A percentile compares a stretch with the other conserved stretches of the same genome.
These are phyloP conservation scores for Phthorimaea operculella DNA, from an alignment of 1,140 invertebrate genomes.

Conservation along the genomic window DNA sequence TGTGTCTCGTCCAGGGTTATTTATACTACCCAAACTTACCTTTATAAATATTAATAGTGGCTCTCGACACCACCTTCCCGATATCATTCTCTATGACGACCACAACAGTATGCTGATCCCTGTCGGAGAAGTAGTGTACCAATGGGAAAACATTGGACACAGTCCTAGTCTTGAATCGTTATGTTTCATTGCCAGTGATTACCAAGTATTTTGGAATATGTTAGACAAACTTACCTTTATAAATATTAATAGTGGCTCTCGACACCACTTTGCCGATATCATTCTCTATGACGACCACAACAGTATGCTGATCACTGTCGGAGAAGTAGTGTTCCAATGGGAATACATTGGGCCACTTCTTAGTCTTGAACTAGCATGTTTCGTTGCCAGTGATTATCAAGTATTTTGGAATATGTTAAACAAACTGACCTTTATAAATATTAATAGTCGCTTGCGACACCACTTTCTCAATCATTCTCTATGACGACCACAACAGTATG, in stretches of 20 bases:
- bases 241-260: constrained; percentile 80
- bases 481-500: constrained; percentile 81
- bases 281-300: constrained; percentile 80
- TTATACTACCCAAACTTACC: no score
- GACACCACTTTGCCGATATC: constrained; percentile 75
- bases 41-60: constrained; percentile 84
- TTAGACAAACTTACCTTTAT: constrained; percentile 74
- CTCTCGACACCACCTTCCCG: constrained; percentile 72
- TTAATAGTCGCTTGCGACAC: constrained; percentile 78
- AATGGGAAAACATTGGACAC: constrained; percentile 73
- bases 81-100: constrained; percentile 81
- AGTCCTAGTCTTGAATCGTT: constrained; percentile 46
- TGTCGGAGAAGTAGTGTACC: constrained; percentile 74
- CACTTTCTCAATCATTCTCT: constrained; percentile 76
- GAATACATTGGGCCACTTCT: constrained; percentile 70
- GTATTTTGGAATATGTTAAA: no score
- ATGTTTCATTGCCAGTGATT: constrained; percentile 86
- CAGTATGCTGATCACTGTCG: constrained; percentile 73
- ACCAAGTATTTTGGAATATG: no score
- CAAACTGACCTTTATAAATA: constrained; percentile 84
- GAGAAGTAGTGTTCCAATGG: constrained; percentile 75
- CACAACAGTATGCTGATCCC: constrained; percentile 75
- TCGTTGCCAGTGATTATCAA: constrained; percentile 83
- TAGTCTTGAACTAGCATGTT: constrained; percentile 67
- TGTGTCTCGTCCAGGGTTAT: no score